Conservation (phyloP, 1,140 invertebrate genomes). For the Propsilocerus akamusi region DNA sequence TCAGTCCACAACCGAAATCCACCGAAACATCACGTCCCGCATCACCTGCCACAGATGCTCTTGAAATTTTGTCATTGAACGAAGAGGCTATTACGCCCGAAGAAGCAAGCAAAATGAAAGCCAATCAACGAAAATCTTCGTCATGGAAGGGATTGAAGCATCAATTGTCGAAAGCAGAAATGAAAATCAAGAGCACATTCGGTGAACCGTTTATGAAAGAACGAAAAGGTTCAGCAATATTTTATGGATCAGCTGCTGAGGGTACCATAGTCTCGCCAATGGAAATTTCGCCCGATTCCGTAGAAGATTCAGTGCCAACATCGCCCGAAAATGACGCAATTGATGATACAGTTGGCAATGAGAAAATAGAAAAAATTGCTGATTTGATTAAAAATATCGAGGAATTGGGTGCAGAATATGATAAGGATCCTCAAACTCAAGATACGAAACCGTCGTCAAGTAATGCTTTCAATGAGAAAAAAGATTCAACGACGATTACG, state of each 20-base stretch:
- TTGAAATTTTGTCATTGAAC: slow-evolving; percentile 13
- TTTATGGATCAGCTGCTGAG: slow-evolving; percentile 25
- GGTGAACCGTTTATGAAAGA: slow-evolving; percentile 14
- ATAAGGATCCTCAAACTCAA: slow-evolving; percentile 4
- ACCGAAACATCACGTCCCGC: slow-evolving; percentile 4
- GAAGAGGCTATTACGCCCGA: slow-evolving; percentile 9
- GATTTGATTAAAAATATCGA: slow-evolving; percentile 1
- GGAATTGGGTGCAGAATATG: slow-evolving; percentile 4
- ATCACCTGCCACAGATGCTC: slow-evolving; percentile 7
- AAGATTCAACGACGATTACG: too few species aligned
- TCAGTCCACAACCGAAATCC: slow-evolving; percentile 1
- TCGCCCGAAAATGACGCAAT: slow-evolving; percentile 9
- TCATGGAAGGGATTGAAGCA: slow-evolving; percentile 57
- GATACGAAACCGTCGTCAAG: background rate
- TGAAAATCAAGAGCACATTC: slow-evolving; percentile 48
- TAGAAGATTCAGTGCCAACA: slow-evolving; percentile 11
- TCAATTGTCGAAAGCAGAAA: slow-evolving; percentile 59
- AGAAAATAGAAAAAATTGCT: slow-evolving; percentile 7
- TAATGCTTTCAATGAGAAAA: background rate
- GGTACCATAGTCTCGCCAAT: slow-evolving; percentile 22
- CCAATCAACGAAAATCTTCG: slow-evolving; percentile 33
- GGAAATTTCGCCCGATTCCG: slow-evolving; percentile 12
- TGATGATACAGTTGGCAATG: slow-evolving; percentile 2
- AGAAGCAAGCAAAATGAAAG: slow-evolving; percentile 12
- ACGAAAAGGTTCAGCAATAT: slow-evolving; percentile 24